Conservation (phyloP, 2,113 vertebrate genomes). For the Argyrosomus japonicus region DNA sequence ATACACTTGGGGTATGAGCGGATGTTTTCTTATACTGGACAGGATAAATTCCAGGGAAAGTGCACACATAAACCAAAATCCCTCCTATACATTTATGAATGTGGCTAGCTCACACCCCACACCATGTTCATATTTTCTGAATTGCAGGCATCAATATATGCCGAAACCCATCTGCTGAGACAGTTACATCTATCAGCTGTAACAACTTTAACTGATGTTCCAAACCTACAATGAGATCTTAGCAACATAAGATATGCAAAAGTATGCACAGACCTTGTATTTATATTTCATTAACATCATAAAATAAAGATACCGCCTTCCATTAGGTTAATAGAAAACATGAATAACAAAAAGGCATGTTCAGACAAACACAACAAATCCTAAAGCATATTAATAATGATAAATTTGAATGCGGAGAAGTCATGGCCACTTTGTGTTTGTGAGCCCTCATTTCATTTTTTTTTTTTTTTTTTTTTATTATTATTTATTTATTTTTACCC, state of each 20-base stretch:
- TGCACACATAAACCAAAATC: background rate
- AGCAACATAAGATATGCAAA: background rate
- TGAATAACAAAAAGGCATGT: background rate
- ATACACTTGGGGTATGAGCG: background rate
- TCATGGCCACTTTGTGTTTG: conserved; percentile 17
- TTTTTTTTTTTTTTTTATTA: too few species aligned
- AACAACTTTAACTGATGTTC: background rate
- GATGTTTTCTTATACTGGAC: too few species aligned
- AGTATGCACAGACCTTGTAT: background rate
- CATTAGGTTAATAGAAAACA: background rate
- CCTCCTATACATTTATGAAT: too few species aligned
- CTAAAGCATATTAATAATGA: background rate
- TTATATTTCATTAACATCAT: background rate
- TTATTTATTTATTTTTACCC: background rate
- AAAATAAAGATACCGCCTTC: background rate
- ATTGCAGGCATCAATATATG: background rate
- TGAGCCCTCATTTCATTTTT: conserved; percentile 7
- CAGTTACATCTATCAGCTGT: background rate
- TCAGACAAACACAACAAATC: conserved; percentile 1
- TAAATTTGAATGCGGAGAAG: background rate
- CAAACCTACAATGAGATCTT: background rate
- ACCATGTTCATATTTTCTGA: background rate
- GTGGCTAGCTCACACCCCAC: background rate
- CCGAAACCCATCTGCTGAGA: background rate
- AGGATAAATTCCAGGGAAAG: too few species aligned